Evolutionary conservation across 2,113 vertebrate species (phyloP).

Genomic region (Setophaga coronata): DNA sequence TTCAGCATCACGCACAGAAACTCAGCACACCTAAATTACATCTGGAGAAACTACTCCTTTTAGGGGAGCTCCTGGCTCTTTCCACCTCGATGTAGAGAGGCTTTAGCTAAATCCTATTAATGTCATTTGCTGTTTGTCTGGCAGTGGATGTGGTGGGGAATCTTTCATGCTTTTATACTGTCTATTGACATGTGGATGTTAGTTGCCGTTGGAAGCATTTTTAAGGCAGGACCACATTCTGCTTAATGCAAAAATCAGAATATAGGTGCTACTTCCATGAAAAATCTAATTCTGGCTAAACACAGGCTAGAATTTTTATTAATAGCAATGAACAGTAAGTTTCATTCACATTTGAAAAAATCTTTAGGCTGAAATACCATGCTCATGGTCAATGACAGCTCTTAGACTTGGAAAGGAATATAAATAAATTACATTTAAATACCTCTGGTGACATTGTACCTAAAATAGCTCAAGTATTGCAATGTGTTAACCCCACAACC

Average conservation of each 20-base stretch:
- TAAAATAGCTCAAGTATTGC: background rate
- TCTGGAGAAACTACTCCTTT: background rate
- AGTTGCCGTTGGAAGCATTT: background rate
- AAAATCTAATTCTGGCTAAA: background rate
- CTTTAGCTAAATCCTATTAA: background rate
- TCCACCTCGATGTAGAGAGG: background rate
- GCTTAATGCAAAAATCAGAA: background rate
- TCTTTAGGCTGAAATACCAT: background rate
- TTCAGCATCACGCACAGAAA: background rate
- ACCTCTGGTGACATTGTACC: background rate
- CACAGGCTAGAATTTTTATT: background rate
- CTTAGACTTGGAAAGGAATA: background rate
- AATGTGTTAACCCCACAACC: background rate
- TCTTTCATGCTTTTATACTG: background rate
- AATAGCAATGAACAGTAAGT: background rate
- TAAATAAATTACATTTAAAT: background rate
- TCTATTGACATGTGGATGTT: background rate
- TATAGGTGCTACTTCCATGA: background rate
- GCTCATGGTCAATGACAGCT: background rate
- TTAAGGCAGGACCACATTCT: background rate
- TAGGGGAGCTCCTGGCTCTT: background rate
- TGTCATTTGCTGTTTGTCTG: background rate
- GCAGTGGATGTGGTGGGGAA: background rate
- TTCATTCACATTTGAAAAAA: background rate
- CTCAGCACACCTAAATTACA: background rate